phyloP scores from a whole-genome alignment of 2,113 vertebrate genomes.

The Oncorhynchus nerka region DNA sequence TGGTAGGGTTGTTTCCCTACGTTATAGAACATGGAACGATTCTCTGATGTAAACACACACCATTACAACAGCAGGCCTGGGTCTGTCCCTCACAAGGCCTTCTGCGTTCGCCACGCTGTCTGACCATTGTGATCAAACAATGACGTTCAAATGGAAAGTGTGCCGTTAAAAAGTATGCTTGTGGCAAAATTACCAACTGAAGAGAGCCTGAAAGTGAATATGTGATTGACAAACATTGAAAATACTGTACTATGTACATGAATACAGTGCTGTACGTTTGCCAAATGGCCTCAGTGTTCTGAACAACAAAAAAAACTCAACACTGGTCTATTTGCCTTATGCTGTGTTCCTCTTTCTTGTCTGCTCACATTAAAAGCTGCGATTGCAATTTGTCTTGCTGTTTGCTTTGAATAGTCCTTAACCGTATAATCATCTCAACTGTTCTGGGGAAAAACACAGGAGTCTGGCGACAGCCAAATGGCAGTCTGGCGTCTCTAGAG shows the following conservation, averaged over 20 bases:
- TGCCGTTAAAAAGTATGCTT: too few relatives aligned
- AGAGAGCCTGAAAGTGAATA: slow-evolving; percentile 25
- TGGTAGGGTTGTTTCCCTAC: too few relatives aligned
- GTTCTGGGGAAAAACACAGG: slow-evolving; percentile 77
- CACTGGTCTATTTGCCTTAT: slow-evolving; percentile 69
- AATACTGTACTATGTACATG: slow-evolving; percentile 12
- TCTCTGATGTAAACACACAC: not conserved
- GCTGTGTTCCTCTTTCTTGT: slow-evolving; percentile 57
- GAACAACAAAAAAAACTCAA: not conserved
- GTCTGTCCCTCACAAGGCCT: too few relatives aligned
- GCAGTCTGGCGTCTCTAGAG: slow-evolving; percentile 88
- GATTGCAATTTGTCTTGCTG: slow-evolving; percentile 79
- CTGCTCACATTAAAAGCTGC: slow-evolving; percentile 79
- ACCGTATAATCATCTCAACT: slow-evolving; percentile 86
- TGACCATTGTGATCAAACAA: not conserved
- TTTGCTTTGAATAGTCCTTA: slow-evolving; percentile 84
- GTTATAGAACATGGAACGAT: too few relatives aligned
- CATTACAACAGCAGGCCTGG: too few relatives aligned
- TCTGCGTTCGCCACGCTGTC: too few relatives aligned
- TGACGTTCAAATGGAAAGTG: not conserved
- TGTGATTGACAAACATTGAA: slow-evolving; percentile 34
- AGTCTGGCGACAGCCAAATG: slow-evolving; percentile 92
- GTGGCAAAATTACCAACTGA: not conserved
- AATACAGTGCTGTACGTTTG: slow-evolving; percentile 28
- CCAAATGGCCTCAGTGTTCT: slow-evolving; percentile 40